These are phyloP conservation scores for Apamea sordens DNA, from an alignment of 2,888 invertebrate genomes.

Conservation along the genomic window DNA sequence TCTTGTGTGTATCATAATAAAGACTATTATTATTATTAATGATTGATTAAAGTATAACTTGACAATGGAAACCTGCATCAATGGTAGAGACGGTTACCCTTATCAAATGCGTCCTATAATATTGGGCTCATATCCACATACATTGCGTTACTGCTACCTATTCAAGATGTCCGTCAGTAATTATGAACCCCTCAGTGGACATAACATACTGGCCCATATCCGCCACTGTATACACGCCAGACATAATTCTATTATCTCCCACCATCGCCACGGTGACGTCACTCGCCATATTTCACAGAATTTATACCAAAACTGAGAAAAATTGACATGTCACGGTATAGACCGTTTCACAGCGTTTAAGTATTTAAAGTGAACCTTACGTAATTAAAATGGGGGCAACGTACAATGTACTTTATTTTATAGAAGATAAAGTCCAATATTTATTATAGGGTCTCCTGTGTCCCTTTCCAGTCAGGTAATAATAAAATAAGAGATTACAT, in stretches of 20 bases:
- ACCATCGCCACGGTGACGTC: constrained; percentile 38
- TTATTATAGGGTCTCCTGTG: constrained; percentile 63
- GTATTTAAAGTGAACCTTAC: constrained; percentile 67
- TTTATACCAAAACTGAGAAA: constrained; percentile 61
- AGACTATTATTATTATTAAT: no score
- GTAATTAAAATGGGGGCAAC: constrained; percentile 58
- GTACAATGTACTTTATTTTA: constrained; percentile 58
- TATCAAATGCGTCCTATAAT: not conserved
- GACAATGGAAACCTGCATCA: no score
- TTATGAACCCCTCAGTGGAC: constrained; percentile 46
- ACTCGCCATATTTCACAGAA: constrained; percentile 55
- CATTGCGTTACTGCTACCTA: not conserved
- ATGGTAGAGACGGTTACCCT: not conserved
- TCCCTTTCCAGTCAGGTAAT: constrained; percentile 86
- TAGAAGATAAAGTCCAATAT: constrained; percentile 64
- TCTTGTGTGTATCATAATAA: no score
- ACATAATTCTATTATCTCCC: constrained; percentile 51
- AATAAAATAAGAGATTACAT: constrained; percentile 89
- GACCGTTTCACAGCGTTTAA: constrained; percentile 65
- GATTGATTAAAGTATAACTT: not conserved
- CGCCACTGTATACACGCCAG: constrained; percentile 21
- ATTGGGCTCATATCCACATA: not conserved
- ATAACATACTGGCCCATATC: constrained; percentile 51
- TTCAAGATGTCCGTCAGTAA: constrained; percentile 23
- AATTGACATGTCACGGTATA: constrained; percentile 69